These are phyloP conservation scores for Campylomormyrus tamandua DNA, from an alignment of 2,113 vertebrate genomes.

Conservation along the genomic window DNA sequence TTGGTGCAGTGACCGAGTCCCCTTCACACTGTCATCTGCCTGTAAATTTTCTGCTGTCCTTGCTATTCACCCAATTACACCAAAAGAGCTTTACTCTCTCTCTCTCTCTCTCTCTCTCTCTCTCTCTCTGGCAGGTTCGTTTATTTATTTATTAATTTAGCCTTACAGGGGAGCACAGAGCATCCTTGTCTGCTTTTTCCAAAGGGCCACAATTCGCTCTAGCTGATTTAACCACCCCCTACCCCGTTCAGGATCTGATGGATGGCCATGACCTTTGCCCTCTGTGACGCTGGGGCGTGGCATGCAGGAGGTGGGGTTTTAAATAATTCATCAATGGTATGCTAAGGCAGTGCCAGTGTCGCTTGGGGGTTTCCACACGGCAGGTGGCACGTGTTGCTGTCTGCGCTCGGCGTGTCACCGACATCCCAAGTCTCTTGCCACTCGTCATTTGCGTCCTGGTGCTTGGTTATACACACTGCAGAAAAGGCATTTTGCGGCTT, in stretches of 20 bases:
- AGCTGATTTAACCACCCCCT: constrained; percentile 54
- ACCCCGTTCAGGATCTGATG: constrained; percentile 45
- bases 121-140: constrained; percentile 43
- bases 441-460: not conserved
- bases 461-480: not conserved
- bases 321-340: not conserved
- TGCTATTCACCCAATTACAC: constrained; percentile 75
- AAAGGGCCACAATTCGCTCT: constrained; percentile 63
- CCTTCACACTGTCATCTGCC: constrained; percentile 72
- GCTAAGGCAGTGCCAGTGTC: not conserved
- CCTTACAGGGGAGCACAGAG: constrained; percentile 57
- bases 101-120: constrained; percentile 7
- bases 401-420: not conserved
- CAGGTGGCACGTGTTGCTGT: not conserved
- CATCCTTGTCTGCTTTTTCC: constrained; percentile 56
- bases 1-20: constrained; percentile 67
- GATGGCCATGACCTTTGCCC: constrained; percentile 53
- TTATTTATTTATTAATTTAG: constrained; percentile 68
- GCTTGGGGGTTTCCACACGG: not conserved
- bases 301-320: not conserved
- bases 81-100: constrained; percentile 65
- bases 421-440: not conserved
- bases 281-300: constrained; percentile 39
- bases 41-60: constrained; percentile 75
- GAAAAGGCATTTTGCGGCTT: not conserved